phyloP scores from a whole-genome alignment of 2,888 invertebrate species.

The Clistopyga incitator region DNA sequence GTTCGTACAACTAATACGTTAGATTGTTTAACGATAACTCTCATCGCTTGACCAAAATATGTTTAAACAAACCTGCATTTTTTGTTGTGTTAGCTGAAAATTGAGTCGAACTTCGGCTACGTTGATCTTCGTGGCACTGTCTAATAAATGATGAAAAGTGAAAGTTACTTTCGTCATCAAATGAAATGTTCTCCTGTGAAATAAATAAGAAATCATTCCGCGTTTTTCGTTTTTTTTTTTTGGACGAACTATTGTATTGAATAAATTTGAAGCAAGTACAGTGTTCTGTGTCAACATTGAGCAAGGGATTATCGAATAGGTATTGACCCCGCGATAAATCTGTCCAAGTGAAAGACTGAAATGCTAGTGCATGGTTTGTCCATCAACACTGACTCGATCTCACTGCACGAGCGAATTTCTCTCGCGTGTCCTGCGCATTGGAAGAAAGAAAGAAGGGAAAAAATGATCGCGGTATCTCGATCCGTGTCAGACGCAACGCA shows the following conservation, averaged over 20 bases:
- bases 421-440: slow-evolving; percentile 54
- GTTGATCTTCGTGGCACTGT: too few relatives aligned
- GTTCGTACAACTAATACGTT: too few relatives aligned
- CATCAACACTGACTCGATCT: slow-evolving; percentile 6
- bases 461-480: slow-evolving; percentile 50
- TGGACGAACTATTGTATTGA: slow-evolving; percentile 5
- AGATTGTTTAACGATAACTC: too few relatives aligned
- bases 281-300: not conserved
- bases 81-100: too few relatives aligned
- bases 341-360: slow-evolving; percentile 39
- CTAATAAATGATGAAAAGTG: too few relatives aligned
- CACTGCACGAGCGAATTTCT: slow-evolving; percentile 56
- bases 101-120: too few relatives aligned
- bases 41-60: too few relatives aligned
- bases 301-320: slow-evolving; percentile 16
- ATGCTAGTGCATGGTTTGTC: not conserved
- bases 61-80: too few relatives aligned
- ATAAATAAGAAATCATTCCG: too few relatives aligned
- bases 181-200: too few relatives aligned
- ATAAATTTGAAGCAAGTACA: slow-evolving; percentile 35
- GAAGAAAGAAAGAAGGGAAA: slow-evolving; percentile 26
- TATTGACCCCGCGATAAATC: slow-evolving; percentile 57
- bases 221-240: not conserved
- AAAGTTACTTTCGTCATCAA: too few relatives aligned
- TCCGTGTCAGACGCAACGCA: slow-evolving; percentile 55